Percentiles rank a stretch among this genome's conserved stretches.
Conservation (phyloP, 35 echinoderm and acorn worm genomes). For the Hemicentrotus pulcherrimus region DNA sequence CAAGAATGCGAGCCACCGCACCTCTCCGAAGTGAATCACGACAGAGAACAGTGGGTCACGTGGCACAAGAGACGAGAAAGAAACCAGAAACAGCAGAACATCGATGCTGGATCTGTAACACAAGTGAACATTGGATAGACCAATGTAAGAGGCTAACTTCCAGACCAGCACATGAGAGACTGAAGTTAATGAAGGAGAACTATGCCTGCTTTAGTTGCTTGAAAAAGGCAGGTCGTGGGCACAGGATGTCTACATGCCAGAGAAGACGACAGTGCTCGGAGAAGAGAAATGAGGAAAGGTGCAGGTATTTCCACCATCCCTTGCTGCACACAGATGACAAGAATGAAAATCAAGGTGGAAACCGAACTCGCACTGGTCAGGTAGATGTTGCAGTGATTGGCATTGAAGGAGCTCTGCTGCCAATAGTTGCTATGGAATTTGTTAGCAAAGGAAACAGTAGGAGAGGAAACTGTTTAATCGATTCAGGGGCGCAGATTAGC, state of each 20-base stretch:
- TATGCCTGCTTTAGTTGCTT: conserved; percentile 63
- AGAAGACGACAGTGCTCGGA: background rate
- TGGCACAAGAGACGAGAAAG: background rate
- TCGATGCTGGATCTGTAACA: conserved; percentile 56
- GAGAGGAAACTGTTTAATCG: too few species aligned
- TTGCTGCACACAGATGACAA: background rate
- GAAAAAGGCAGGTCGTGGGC: conserved; percentile 59
- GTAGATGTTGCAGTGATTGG: too few species aligned
- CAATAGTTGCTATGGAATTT: too few species aligned
- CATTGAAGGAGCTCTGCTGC: too few species aligned
- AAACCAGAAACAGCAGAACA: background rate
- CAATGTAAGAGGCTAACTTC: conserved; percentile 37
- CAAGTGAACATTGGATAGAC: conserved; percentile 49
- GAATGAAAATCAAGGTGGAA: too few species aligned
- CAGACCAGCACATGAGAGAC: background rate
- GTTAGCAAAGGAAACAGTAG: too few species aligned
- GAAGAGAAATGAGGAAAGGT: background rate
- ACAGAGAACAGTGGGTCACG: background rate
- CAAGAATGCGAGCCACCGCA: conserved; percentile 50
- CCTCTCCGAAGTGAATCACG: background rate
- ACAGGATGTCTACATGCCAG: conserved; percentile 49
- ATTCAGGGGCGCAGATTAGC: too few species aligned
- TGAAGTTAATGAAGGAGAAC: conserved; percentile 54
- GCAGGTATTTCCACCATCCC: background rate
- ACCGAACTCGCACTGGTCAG: too few species aligned